Conservation (phyloP, 2,888 invertebrate genomes). For the Plagiodera versicolora region DNA sequence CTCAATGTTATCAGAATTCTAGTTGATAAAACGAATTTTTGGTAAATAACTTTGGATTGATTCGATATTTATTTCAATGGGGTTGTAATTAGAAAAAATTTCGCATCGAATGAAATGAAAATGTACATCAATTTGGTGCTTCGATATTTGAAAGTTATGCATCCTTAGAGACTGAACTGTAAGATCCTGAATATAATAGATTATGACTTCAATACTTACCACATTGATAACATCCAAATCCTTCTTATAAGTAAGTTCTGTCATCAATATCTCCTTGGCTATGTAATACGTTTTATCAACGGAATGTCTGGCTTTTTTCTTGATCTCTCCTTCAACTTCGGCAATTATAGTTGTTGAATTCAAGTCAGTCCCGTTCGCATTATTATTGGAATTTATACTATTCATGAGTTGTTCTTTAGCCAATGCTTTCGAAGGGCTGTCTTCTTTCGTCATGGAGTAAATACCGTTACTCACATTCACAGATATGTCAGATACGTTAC, state of each 20-base stretch:
- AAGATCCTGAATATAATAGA: not conserved
- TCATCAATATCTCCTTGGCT: conserved; percentile 92
- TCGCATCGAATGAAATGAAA: too few relatives aligned
- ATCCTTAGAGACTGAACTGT: too few relatives aligned
- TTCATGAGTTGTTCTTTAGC: conserved; percentile 51
- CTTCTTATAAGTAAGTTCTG: conserved; percentile 92
- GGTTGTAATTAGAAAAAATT: too few relatives aligned
- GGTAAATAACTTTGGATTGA: too few relatives aligned
- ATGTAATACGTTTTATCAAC: conserved; percentile 76
- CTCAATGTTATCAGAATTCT: too few relatives aligned
- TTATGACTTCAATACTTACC: conserved; percentile 59
- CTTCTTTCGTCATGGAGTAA: conserved; percentile 38
- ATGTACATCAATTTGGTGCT: too few relatives aligned
- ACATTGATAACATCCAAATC: conserved; percentile 90
- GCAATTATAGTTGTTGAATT: conserved; percentile 53
- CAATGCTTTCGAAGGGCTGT: conserved; percentile 43
- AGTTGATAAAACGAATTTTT: too few relatives aligned
- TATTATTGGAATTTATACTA: conserved; percentile 50
- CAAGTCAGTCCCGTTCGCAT: conserved; percentile 22
- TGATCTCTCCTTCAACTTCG: conserved; percentile 53
- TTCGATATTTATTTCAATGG: too few relatives aligned
- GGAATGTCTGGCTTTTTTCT: conserved; percentile 47
- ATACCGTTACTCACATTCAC: conserved; percentile 55
- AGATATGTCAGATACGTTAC: conserved; percentile 51
- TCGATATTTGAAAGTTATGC: too few relatives aligned